These are phyloP conservation scores for Oscheius myriophilus DNA, from an alignment of 2,888 invertebrate genomes.

Conservation along the genomic window DNA sequence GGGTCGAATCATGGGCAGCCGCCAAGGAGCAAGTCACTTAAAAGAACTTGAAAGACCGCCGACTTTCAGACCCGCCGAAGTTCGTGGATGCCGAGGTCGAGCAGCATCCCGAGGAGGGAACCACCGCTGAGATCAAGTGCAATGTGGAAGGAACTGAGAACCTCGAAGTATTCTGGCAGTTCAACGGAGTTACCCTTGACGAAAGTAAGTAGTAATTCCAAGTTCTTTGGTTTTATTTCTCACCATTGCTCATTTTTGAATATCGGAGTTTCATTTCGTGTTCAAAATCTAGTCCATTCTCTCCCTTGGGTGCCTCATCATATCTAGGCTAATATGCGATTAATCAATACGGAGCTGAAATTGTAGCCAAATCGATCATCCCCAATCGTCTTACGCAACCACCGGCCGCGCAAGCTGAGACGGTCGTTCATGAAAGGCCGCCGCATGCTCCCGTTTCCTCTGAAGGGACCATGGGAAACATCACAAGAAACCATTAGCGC, in stretches of 20 bases:
- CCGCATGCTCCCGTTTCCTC: constrained; percentile 18
- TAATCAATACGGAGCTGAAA: no score
- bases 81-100: constrained; percentile 50
- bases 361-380: constrained; percentile 13
- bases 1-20: constrained; percentile 20
- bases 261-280: no score
- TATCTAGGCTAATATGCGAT: no score
- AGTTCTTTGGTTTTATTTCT: constrained; percentile 2
- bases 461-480: constrained; percentile 18
- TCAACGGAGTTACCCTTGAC: constrained; percentile 53
- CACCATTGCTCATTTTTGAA: constrained; percentile 4
- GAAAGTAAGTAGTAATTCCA: constrained; percentile 40
- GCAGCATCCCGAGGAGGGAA: constrained; percentile 62
- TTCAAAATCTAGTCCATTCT: no score
- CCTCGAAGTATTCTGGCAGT: constrained; percentile 60
- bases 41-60: neutral
- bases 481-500: constrained; percentile 21
- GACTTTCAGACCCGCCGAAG: constrained; percentile 54
- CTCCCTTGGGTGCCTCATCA: no score
- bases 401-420: constrained; percentile 20
- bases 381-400: constrained; percentile 19
- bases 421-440: constrained; percentile 7
- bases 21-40: neutral
- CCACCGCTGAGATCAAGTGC: constrained; percentile 55
- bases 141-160: constrained; percentile 46